These are phyloP conservation scores for Picathartes gymnocephalus DNA, from an alignment of 2,113 vertebrate species.

Conservation along the genomic window DNA sequence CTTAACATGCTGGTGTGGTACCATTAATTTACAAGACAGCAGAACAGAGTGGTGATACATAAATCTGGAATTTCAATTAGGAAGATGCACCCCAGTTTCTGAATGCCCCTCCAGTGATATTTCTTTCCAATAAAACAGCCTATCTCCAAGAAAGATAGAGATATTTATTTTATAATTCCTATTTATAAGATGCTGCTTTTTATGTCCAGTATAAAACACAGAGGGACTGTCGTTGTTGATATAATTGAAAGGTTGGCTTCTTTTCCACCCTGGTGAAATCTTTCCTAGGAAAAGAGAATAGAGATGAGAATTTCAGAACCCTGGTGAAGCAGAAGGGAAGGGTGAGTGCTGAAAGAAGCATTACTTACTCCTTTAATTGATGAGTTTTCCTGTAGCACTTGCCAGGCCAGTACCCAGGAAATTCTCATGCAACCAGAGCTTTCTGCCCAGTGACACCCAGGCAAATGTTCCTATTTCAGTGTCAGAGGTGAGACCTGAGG, in stretches of 20 bases:
- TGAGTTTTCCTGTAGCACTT: neutral
- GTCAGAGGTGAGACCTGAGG: neutral
- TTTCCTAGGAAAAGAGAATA: neutral
- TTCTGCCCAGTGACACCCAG: neutral
- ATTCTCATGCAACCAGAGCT: neutral
- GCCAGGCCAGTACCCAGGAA: neutral
- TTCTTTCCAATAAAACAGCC: neutral
- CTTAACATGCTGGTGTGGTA: neutral
- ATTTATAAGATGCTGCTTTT: neutral
- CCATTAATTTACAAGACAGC: neutral
- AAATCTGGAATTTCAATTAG: neutral
- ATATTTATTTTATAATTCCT: neutral
- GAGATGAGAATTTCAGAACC: neutral
- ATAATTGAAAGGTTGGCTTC: neutral
- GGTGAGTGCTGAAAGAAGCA: neutral
- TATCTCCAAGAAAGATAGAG: neutral
- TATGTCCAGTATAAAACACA: neutral
- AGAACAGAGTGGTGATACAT: neutral
- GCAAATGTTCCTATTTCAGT: neutral
- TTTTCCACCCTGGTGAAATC: neutral
- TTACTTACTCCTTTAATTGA: neutral
- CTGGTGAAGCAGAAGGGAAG: neutral
- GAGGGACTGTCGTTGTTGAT: neutral
- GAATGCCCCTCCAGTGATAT: neutral
- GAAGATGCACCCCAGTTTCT: neutral